Conservation (phyloP, 2,888 invertebrate species). For the Pammene aurita region DNA sequence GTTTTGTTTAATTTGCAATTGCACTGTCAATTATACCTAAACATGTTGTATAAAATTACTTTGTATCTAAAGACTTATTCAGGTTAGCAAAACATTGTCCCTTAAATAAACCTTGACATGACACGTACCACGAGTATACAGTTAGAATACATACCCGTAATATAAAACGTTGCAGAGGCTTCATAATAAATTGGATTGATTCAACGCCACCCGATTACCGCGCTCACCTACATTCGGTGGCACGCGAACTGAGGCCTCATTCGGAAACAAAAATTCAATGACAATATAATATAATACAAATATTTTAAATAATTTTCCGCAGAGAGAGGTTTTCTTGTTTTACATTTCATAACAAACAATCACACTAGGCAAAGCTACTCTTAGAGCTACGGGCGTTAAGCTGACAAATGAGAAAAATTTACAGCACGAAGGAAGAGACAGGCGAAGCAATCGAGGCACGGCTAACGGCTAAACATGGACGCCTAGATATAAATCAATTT, state of each 20-base stretch:
- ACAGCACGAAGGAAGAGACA: no score
- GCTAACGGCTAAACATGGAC: no score
- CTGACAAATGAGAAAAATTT: no score
- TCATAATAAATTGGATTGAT: constrained; percentile 58
- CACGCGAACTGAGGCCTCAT: constrained; percentile 54
- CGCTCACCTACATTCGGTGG: constrained; percentile 57
- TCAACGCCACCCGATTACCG: constrained; percentile 53
- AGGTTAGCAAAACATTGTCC: constrained; percentile 2
- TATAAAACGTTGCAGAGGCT: constrained; percentile 50
- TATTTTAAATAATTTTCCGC: no score
- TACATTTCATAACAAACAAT: not conserved
- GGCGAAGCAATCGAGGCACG: no score
- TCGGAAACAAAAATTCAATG: not conserved
- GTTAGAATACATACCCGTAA: constrained; percentile 34
- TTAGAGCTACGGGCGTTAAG: no score
- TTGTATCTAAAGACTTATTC: not conserved
- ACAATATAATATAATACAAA: not conserved
- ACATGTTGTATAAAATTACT: not conserved
- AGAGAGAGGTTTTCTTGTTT: no score
- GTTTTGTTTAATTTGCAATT: no score
- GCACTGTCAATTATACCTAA: no score
- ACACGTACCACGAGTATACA: constrained; percentile 7
- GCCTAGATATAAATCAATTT: no score
- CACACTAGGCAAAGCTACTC: no score
- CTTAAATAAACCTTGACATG: constrained; percentile 22